Conservation (phyloP, 2,888 invertebrate genomes). For the Myopa testacea region DNA sequence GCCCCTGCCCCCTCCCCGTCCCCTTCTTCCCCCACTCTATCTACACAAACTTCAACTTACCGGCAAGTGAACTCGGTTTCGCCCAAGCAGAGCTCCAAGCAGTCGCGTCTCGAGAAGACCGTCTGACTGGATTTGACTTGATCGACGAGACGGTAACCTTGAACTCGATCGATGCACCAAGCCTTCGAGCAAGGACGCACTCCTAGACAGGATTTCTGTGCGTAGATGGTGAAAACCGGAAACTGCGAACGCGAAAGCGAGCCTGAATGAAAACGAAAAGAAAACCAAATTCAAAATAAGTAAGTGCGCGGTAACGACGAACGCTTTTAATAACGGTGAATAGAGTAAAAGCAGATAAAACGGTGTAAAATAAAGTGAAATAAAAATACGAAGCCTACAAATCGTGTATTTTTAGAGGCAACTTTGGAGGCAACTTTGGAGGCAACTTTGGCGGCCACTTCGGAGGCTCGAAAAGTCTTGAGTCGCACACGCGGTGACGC, state of each 20-base stretch:
- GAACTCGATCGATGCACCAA: constrained; percentile 95
- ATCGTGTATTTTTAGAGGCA: constrained; percentile 45
- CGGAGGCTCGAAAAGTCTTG: constrained; percentile 34
- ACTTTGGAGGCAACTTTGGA: constrained; percentile 46
- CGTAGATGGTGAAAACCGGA: constrained; percentile 96
- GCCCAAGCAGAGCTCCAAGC: constrained; percentile 89
- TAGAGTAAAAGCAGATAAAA: constrained; percentile 17
- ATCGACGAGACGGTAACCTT: constrained; percentile 85
- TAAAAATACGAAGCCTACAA: constrained; percentile 28
- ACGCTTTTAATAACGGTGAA: constrained; percentile 33
- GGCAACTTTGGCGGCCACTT: too few relatives aligned
- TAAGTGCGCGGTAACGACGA: constrained; percentile 1
- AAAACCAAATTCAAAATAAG: constrained; percentile 33
- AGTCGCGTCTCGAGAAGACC: constrained; percentile 85
- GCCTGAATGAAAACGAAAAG: constrained; percentile 71
- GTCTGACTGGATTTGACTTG: constrained; percentile 82
- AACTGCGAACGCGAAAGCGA: constrained; percentile 93
- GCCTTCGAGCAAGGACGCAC: constrained; percentile 91
- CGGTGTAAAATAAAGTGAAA: neutral
- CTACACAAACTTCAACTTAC: constrained; percentile 71
- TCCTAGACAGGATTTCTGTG: constrained; percentile 92
- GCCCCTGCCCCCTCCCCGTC: neutral
- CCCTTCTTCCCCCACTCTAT: neutral
- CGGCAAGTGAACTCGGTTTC: constrained; percentile 94
- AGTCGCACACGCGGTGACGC: neutral